phyloP scores from a whole-genome alignment of 2,113 vertebrate genomes.

The Psilopsiagon aymara region DNA sequence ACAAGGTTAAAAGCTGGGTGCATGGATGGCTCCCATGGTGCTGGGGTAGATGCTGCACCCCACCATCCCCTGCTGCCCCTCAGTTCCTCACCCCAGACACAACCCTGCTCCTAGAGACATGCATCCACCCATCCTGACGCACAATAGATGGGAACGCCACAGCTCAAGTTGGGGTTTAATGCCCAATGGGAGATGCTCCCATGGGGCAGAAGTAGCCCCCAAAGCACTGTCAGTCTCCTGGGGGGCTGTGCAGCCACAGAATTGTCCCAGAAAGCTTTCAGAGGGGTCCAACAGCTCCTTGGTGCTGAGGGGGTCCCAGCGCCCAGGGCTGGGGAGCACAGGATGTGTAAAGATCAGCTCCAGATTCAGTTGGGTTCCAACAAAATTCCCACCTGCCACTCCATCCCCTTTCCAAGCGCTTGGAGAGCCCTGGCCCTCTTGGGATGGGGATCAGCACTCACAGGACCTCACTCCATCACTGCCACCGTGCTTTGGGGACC shows the following conservation, averaged over 20 bases:
- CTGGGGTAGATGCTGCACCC: not conserved
- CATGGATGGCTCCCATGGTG: rapidly evolving
- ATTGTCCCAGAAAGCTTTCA: not conserved
- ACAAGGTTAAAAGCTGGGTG: not conserved
- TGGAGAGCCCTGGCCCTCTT: rapidly evolving
- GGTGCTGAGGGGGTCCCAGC: too few relatives aligned
- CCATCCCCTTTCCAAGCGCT: not conserved
- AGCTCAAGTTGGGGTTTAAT: not conserved
- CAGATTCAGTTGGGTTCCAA: not conserved
- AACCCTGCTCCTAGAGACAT: not conserved
- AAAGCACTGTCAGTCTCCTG: not conserved
- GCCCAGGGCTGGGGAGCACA: not conserved
- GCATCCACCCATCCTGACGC: rapidly evolving
- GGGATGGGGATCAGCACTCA: not conserved
- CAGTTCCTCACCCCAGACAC: not conserved
- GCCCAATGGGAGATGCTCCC: not conserved
- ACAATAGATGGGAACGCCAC: rapidly evolving
- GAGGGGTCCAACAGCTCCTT: not conserved
- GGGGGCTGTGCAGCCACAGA: rapidly evolving
- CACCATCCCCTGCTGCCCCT: too few relatives aligned
- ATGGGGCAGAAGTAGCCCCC: not conserved
- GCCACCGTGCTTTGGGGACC: not conserved
- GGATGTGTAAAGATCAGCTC: not conserved
- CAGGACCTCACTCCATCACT: rapidly evolving
- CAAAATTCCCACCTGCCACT: rapidly evolving